Base-by-base conservation (phyloP, 2,888 invertebrate genomes). In the Cactoblastis cactorum region DNA sequence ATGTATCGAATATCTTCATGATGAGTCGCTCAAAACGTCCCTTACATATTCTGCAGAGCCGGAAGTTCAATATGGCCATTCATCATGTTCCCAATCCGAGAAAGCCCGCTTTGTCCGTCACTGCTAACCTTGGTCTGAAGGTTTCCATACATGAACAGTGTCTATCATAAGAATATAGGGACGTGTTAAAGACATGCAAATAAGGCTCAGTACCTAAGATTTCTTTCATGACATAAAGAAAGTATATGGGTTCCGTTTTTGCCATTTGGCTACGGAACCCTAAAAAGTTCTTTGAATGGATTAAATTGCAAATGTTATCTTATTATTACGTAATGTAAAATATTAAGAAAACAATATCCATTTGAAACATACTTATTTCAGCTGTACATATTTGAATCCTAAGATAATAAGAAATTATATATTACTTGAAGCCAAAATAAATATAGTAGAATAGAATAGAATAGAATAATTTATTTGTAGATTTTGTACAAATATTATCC, bases 31-130 rank as follows among this genome's bases (percentile, higher is more conserved):
- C 12, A 12, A 41, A 11, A 15, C 14, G 28, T 17, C 41, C 24
- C 45, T 11, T 14, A 14, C 19, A 12, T 14, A 11, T 24, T 41
- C 12, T 33, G 17, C 12, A 45, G 15, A 37, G 34, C 38, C 32
- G 41, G 45, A 45, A 49, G 41, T 45, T 33, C 17, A 43, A 32
- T 17, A 43, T 17, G 43, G 17, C 28, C 43, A 43, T 43, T 15
- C 43, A 28, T 28, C 43, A 43, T 15, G 24, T 14, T 19, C 9
- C 53, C 45, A 52, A 39, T 53, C 17, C 9, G 28, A 67, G 65
- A 71, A 67, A 65, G 67, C 52, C 80, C 80, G 74, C 77, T 77
- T 67, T 64, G 62, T 71, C 69, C 63, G 67, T 74, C 75, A 69
- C 58, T 57, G 17, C 50, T 47, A 55, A 59, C 81, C 81, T 80